phyloP scores from a whole-genome alignment of 2,797 vertebrate genomes.

The Melanotaenia parkinsoni region DNA sequence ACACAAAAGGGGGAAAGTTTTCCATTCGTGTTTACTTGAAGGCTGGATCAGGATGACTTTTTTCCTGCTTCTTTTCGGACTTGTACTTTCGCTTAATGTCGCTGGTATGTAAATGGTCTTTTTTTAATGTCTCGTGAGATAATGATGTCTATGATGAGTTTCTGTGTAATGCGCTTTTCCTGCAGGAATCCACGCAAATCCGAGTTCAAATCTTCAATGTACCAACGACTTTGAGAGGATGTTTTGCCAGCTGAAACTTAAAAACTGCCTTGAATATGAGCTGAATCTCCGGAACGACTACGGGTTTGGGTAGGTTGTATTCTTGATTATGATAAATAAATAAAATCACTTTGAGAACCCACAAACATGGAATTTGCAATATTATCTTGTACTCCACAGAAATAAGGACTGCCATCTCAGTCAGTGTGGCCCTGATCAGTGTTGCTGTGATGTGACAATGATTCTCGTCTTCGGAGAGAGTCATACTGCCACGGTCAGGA shows the following conservation, averaged over 20 bases:
- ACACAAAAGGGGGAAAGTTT: neutral
- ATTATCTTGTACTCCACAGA: constrained; percentile 24
- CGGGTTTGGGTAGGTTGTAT: fast-evolving
- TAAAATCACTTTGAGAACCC: neutral
- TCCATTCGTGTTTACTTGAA: neutral
- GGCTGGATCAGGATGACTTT: neutral
- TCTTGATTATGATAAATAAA: no score
- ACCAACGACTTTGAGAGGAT: neutral
- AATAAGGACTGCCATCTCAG: fast-evolving
- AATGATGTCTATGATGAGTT: no score
- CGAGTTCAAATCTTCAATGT: constrained; percentile 27
- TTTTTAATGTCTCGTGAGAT: no score
- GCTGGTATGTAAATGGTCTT: constrained; percentile 26
- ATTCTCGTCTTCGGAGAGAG: fast-evolving
- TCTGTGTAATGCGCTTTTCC: neutral
- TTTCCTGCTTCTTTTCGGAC: constrained; percentile 9
- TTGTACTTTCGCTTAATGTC: neutral
- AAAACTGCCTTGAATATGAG: constrained; percentile 29
- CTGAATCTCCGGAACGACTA: fast-evolving
- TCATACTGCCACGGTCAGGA: constrained; percentile 3
- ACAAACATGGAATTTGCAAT: neutral
- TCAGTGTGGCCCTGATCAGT: constrained; percentile 1
- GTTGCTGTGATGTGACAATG: constrained; percentile 3
- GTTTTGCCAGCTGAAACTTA: constrained; percentile 24
- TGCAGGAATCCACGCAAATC: neutral